Base-by-base conservation (phyloP, 2,113 vertebrate species). In the Petrocephalus zakoni region DNA sequence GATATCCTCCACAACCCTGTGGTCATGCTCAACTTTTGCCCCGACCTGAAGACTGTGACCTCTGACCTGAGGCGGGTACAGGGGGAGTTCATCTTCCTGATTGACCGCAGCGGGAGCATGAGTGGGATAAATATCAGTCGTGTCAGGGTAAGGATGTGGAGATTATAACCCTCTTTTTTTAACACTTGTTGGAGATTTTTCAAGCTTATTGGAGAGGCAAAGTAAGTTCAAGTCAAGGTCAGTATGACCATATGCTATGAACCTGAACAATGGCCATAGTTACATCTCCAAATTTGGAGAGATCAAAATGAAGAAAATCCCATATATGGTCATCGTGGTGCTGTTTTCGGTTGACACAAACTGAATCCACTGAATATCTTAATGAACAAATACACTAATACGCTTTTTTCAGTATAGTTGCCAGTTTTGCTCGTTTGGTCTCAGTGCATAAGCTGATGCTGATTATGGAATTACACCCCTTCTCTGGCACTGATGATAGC, bases 11-110 rank as follows among this genome's bases (percentile, higher is more conserved):
- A 99, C 92, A 97, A 98, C 91, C 97, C 98, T 0, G 97, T 99
- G 90, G 90, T 97, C 90, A 99, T 99, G 98, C 92, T 99, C 84
- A 99, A 98, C 93, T 98, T 99, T 91, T 99, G 98, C 53, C 98
- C 98, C 0, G 95, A 99, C 92, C 90, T 99, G 55, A 95, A 96
- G 89, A 91, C 93, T 0, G 21, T 92, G 68, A 96, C 96, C 89
- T 95, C 97, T 0, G 96, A 96, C 92, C 95, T 98, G 88, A 94
- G 88, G 84, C 96, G 94, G 91, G 93, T 96, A 68, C 96, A 97
- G 0, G 97, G 98, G 0, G 98, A 99, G 91, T 99, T 98, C 22
- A 96, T 99, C 93, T 99, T 99, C 94, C 97, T 99, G n/a, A 86
- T 99, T 0, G 97, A 99, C 92, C 93, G 97, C 90, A 99, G 97